Conservation (phyloP, 2,113 vertebrate genomes). For the Corvus moneduloides region DNA sequence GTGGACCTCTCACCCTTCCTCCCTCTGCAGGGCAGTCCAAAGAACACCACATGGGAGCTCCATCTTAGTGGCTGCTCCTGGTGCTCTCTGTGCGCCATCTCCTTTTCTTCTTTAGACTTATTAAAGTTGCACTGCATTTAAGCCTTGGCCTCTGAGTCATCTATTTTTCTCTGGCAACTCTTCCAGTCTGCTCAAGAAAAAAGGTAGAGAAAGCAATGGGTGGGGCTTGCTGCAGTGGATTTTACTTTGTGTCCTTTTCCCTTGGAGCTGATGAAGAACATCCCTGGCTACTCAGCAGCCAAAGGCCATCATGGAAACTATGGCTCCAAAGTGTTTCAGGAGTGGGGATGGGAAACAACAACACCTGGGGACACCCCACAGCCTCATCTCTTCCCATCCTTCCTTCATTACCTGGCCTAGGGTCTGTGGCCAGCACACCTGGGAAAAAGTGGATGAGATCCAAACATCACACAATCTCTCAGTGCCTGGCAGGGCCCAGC, state of each 20-base stretch:
- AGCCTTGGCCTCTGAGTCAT: accelerated
- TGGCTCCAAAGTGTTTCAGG: background rate
- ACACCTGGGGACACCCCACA: background rate
- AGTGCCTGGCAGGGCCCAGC: background rate
- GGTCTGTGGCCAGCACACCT: background rate
- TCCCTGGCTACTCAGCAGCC: background rate
- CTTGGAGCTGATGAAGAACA: background rate
- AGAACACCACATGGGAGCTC: background rate
- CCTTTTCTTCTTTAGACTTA: background rate
- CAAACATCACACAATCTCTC: background rate
- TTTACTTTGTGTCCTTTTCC: background rate
- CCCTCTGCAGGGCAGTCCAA: background rate
- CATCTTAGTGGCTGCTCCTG: background rate
- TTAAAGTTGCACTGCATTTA: background rate
- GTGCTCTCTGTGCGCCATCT: background rate
- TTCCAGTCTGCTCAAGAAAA: background rate
- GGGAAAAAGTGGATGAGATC: background rate
- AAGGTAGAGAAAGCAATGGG: background rate
- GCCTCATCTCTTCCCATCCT: background rate
- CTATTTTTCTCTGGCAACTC: background rate
- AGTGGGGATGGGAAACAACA: background rate
- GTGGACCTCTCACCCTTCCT: accelerated
- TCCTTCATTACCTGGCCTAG: background rate
- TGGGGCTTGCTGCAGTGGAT: accelerated
- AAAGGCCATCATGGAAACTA: background rate